Evolutionary conservation across 1,140 invertebrate genomes (phyloP), one percentile per base, ranked within the genome.

Genomic region (Nixonia krombeini): DNA sequence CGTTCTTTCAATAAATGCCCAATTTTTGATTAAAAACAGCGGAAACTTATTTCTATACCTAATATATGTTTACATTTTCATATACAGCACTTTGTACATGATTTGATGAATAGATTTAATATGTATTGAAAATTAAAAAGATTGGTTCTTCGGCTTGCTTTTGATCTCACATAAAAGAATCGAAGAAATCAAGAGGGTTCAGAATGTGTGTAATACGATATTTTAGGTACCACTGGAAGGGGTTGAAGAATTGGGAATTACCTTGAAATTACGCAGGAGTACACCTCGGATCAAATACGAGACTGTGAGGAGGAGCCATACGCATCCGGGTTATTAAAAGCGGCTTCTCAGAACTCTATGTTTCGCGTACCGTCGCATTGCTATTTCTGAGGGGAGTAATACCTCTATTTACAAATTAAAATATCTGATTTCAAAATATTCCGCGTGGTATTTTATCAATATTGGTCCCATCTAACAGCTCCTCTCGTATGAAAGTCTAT

Each of bases 371-470:
- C 47, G 21, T 42, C 35, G 67, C 57, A 74, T 75, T 73, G 42
- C 58, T 6, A 31, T 26, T 31, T 42, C 38, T 63, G 66, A 63
- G 69, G 56, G 67, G 53, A 76, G 76, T 74, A 79, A 75, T 81
- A 73, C 70, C 58, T 77, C 69, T 79, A 79, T 81, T 81, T 80
- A 81, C 73, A 72, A 82, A 81, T 81, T 81, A 80, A 77, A 77
- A 68, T 70, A 76, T 81, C 77, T 17, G 42, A 76, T 82, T 81
- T 81, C 78, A 79, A 77, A 82, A 79, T 81, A 81, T 71, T 77
- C 74, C 78, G 62, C 52, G 47, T 49, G 46, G 13, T 80, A 74
- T 76, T 76, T 74, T 50, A 75, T 75, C 79, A 81, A 81, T 80
- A 82, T 81, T 76, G 51, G 65, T 72, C 57, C 64, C 26, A n/a